Conservation (phyloP, 64 coral and sea anemone genomes). For the Montipora sp. region DNA sequence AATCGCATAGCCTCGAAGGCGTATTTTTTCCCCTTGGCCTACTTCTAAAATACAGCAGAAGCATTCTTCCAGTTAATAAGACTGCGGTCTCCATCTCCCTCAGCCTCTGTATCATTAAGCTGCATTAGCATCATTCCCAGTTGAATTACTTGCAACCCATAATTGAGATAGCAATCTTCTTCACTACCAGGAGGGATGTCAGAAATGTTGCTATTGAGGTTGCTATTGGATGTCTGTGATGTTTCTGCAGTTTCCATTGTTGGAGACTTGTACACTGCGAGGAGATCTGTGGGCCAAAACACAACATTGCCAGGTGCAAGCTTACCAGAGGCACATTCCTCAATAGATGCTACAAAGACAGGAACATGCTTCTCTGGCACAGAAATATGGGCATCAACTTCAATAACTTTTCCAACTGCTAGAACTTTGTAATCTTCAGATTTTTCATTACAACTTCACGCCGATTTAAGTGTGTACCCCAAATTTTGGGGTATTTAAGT, state of each 20-base stretch:
- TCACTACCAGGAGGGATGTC: slow-evolving; percentile 41
- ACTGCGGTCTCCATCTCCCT: slow-evolving; percentile 24
- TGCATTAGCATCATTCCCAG: slow-evolving; percentile 40
- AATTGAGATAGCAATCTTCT: slow-evolving; percentile 50
- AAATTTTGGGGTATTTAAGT: no score
- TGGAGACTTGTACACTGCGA: slow-evolving; percentile 12
- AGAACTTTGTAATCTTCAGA: slow-evolving; percentile 60
- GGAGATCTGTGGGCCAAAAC: slow-evolving; percentile 52
- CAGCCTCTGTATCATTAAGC: slow-evolving; percentile 45
- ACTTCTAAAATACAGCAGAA: slow-evolving; percentile 54
- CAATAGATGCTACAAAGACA: slow-evolving; percentile 55
- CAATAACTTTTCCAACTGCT: slow-evolving; percentile 57
- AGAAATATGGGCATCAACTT: slow-evolving; percentile 14
- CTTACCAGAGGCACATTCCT: slow-evolving; percentile 51
- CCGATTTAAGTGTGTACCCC: no score
- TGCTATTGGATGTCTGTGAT: slow-evolving; percentile 7
- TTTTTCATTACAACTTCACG: no score
- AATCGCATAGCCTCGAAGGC: neutral
- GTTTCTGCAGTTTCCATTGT: slow-evolving; percentile 17
- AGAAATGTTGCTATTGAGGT: slow-evolving; percentile 13
- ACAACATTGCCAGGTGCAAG: slow-evolving; percentile 37
- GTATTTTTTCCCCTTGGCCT: slow-evolving; percentile 32
- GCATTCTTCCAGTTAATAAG: slow-evolving; percentile 53
- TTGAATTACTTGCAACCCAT: slow-evolving; percentile 47
- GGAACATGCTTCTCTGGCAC: slow-evolving; percentile 56